These are phyloP conservation scores for Drosophila tsacasi DNA, from an alignment of 1,140 invertebrate species.

Conservation along the genomic window DNA sequence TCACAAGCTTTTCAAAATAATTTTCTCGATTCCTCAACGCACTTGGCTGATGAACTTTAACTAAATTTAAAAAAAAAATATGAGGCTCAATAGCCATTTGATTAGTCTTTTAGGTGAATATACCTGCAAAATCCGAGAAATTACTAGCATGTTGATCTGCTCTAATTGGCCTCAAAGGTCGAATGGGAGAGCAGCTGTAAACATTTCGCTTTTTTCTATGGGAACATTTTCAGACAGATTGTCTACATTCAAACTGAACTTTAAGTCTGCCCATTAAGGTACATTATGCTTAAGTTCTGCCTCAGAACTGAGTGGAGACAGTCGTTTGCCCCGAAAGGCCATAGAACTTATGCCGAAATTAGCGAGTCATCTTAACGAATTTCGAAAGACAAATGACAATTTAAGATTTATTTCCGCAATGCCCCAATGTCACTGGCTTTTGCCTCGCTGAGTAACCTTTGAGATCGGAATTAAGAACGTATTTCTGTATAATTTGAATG, in stretches of 20 bases:
- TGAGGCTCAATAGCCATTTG: constrained; percentile 41
- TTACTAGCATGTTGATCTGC: constrained; percentile 24
- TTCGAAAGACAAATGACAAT: constrained; percentile 32
- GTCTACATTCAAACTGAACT: constrained; percentile 26
- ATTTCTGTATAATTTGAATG: constrained; percentile 26
- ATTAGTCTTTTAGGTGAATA: constrained; percentile 27
- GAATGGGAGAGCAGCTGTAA: constrained; percentile 23
- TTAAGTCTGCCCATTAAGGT: constrained; percentile 34
- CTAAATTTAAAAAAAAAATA: constrained; percentile 5
- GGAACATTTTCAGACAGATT: constrained; percentile 32
- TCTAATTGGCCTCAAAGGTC: constrained; percentile 71
- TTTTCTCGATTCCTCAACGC: constrained; percentile 1
- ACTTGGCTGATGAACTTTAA: constrained; percentile 6
- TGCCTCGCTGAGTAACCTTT: constrained; percentile 36
- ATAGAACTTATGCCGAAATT: constrained; percentile 49
- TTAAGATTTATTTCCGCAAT: constrained; percentile 53
- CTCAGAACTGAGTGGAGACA: background rate
- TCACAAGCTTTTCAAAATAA: background rate
- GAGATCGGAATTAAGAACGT: constrained; percentile 8
- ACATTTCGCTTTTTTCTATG: background rate
- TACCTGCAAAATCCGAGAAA: constrained; percentile 5
- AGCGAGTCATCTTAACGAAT: constrained; percentile 25
- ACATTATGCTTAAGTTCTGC: constrained; percentile 27
- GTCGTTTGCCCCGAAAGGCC: constrained; percentile 38
- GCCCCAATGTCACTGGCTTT: constrained; percentile 22